Percentiles rank a stretch among this genome's conserved stretches.
These are phyloP conservation scores for Metaphire vulgaris DNA, from an alignment of 1,140 invertebrate species.

Conservation along the genomic window DNA sequence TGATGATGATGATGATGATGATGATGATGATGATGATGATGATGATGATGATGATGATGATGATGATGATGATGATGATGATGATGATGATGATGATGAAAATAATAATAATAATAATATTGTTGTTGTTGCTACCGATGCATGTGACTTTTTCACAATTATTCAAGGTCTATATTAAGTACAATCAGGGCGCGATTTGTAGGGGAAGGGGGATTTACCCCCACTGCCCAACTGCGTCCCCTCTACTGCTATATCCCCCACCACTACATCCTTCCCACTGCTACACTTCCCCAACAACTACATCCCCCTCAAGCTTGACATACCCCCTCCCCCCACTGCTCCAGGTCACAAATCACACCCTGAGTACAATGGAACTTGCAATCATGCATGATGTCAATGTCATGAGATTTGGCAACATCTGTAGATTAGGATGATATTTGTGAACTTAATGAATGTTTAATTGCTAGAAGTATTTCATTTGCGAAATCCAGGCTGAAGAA, in stretches of 20 bases:
- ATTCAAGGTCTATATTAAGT: background rate
- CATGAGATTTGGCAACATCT: background rate
- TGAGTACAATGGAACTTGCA: too few relatives aligned
- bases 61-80: slow-evolving; percentile 2
- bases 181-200: too few relatives aligned
- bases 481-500: slow-evolving; percentile 64
- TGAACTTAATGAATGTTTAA: too few relatives aligned
- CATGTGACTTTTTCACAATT: background rate
- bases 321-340: too few relatives aligned
- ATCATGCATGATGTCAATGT: background rate
- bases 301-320: too few relatives aligned
- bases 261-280: too few relatives aligned
- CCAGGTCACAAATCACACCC: too few relatives aligned
- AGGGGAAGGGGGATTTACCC: too few relatives aligned
- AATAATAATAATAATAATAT: background rate
- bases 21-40: slow-evolving; percentile 3
- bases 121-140: background rate
- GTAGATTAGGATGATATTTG: background rate
- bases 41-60: slow-evolving; percentile 2
- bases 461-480: background rate
- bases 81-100: background rate
- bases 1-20: slow-evolving; percentile 2
- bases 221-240: too few relatives aligned
- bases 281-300: too few relatives aligned
- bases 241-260: too few relatives aligned